Evolutionary conservation across 2,113 vertebrate genomes (phyloP).

Genomic region (Sarotherodon lohbergeri): DNA sequence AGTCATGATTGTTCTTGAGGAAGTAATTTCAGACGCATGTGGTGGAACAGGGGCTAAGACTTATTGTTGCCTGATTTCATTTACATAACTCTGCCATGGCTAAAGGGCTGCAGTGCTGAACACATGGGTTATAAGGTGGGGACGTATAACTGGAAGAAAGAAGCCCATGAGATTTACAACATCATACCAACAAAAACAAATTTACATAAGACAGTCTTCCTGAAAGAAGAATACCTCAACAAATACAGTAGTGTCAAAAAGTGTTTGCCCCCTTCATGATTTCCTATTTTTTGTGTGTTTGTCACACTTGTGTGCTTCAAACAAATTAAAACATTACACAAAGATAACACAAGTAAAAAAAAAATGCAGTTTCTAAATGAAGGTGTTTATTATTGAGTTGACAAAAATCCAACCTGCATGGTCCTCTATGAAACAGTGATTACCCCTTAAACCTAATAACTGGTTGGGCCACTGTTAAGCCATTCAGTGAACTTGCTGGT

Average conservation of each 20-base stretch:
- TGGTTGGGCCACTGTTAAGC: neutral
- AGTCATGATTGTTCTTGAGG: slow-evolving; percentile 29
- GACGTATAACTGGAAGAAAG: neutral
- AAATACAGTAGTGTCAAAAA: neutral
- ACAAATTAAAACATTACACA: neutral
- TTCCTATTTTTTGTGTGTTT: neutral
- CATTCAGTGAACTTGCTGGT: neutral
- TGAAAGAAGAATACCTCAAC: neutral
- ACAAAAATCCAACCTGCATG: neutral
- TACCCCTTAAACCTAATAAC: rapidly evolving
- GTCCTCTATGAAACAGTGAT: rapidly evolving
- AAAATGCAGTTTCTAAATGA: neutral
- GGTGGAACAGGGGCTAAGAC: neutral
- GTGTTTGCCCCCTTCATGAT: neutral
- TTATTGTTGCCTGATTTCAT: slow-evolving; percentile 10
- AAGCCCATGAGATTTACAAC: neutral
- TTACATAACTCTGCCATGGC: neutral
- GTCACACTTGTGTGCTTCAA: rapidly evolving
- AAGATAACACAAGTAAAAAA: neutral
- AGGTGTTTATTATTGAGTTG: neutral
- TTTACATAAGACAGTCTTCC: neutral
- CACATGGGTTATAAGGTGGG: neutral
- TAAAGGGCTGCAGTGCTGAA: neutral
- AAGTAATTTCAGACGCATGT: slow-evolving; percentile 26
- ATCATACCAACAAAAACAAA: neutral